Evolutionary conservation across 2,888 invertebrate genomes (phyloP), one percentile per base, ranked within the genome.

Genomic region (Pseudoips prasinana): DNA sequence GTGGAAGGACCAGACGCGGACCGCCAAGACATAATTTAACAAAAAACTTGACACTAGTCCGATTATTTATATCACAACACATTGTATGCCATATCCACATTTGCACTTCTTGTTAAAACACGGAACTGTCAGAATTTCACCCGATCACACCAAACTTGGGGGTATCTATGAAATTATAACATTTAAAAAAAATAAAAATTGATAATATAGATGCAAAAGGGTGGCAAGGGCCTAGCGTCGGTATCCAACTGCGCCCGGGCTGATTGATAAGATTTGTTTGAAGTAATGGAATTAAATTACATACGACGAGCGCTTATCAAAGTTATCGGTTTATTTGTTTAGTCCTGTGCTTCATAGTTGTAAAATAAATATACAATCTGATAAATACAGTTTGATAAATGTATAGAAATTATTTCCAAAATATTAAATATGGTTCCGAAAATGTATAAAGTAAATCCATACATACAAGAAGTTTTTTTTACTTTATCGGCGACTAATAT

Each of bases 291-390:
- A 68, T 60, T 62, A 59, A 64, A 73, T 64, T 57, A 61, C 51
- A n/a, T n/a, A 57, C 48, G 61, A 70, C 64, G 65, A 63, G 51
- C 51, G 58, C 81, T 86, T 87, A 86, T 86, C 86, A 60, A 50
- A 73, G 52, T 83, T 85, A 86, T 87, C 85, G 66, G 66, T 62
- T 46, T 76, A 70, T 82, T 82, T 81, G 72, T 69, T 29, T 53
- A 73, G 71, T 64, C 65, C 60, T 50, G 50, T 33, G 48, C 53
- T 56, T 56, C 40, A 33, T 40, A 45, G 40, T 39, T 49, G 30
- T 27, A 14, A 27, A 44, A 7, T 7, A 25, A 28, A 27, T 9
- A 31, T 17, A 11, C 5, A 8, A 22, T 10, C 3, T 10, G n/a
- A n/a, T n/a, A n/a, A n/a, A n/a, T n/a, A n/a, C n/a, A n/a, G n/a